Evolutionary conservation across 2,113 vertebrate genomes (phyloP).

Genomic region (Poeciliopsis turrubarensis): DNA sequence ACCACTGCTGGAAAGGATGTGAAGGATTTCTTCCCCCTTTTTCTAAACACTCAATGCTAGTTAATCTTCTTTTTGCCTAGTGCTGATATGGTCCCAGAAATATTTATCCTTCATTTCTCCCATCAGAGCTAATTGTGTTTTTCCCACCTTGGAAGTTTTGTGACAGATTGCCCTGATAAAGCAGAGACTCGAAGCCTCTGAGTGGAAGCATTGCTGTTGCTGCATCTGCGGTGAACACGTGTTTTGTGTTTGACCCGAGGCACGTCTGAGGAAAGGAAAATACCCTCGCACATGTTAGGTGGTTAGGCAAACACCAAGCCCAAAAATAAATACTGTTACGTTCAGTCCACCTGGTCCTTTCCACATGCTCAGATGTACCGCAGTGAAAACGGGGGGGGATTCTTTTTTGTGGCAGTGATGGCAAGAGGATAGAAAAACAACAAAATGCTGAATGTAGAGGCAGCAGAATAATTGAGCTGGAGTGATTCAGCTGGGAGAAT

Average conservation of each 20-base stretch:
- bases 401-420: constrained; percentile 14
- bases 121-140: not conserved
- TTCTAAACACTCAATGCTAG: not conserved
- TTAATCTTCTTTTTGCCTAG: not conserved
- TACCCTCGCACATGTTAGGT: not conserved
- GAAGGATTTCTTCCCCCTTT: not conserved
- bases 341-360: not conserved
- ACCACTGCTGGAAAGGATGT: not conserved
- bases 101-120: not conserved
- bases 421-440: constrained; percentile 33
- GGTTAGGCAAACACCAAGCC: not conserved
- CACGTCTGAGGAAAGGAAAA: not conserved
- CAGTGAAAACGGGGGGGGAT: not conserved
- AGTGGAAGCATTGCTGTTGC: not conserved
- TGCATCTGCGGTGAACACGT: not conserved
- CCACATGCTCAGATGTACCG: not conserved
- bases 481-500: constrained; percentile 57
- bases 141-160: not conserved
- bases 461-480: constrained; percentile 45
- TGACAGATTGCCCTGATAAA: not conserved
- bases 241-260: not conserved
- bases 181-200: not conserved
- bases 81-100: not conserved
- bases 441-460: constrained; percentile 20
- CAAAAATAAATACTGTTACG: not conserved